Evolutionary conservation across 2,797 vertebrate genomes (phyloP).

Genomic region (Lithobates pipiens): DNA sequence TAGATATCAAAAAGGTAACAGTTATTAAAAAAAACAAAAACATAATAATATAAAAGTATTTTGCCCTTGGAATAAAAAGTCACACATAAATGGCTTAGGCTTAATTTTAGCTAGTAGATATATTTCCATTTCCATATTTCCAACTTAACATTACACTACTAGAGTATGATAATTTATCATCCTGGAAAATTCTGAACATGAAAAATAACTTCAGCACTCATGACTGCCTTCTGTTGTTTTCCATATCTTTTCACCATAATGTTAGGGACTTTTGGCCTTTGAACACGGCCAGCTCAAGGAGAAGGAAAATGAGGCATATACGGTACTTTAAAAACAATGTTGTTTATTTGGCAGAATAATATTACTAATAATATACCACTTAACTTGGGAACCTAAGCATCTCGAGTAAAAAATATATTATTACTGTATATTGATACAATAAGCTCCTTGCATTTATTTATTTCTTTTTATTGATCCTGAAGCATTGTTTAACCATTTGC

Average conservation of each 20-base stretch:
- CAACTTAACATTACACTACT: background rate
- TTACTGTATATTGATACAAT: too few species aligned
- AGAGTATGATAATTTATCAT: conserved; percentile 46
- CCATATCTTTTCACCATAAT: background rate
- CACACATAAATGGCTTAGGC: background rate
- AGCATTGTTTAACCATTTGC: too few species aligned
- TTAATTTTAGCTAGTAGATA: conserved; percentile 25
- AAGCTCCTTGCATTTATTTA: too few species aligned
- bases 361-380: too few species aligned
- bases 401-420: too few species aligned
- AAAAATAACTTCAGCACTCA: conserved; percentile 1
- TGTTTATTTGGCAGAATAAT: too few species aligned
- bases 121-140: conserved; percentile 48
- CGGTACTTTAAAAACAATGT: too few species aligned
- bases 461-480: too few species aligned
- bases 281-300: background rate
- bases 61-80: conserved; percentile 4
- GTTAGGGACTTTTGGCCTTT: background rate
- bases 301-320: too few species aligned
- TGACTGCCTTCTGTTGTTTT: background rate
- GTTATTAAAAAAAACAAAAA: too few species aligned
- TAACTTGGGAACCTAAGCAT: too few species aligned
- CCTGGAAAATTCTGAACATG: conserved; percentile 12
- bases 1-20: too few species aligned
- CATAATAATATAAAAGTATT: background rate